Evolutionary conservation across 2,888 invertebrate species (phyloP), one percentile per base, ranked within the genome.

Genomic region (Notodonta dromedarius): DNA sequence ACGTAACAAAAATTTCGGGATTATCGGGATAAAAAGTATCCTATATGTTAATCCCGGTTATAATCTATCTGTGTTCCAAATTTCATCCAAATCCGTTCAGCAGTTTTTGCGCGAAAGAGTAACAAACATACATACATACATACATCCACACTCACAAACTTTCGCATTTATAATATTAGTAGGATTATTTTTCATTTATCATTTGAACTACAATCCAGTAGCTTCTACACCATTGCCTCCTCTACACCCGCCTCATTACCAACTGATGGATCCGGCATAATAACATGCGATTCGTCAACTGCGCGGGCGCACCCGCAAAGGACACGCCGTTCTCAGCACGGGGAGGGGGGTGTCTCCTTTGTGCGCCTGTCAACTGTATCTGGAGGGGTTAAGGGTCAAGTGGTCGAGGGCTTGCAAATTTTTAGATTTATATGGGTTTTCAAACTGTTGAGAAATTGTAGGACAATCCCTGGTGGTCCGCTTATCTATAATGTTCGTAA

Each of bases 281-380:
- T 89, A 90, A 88, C 85, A 83, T 74, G 83, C 86, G 77, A 89
- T 91, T 85, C 85, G 86, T 90, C 90, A 88, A 85, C 78, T 78
- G 84, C 83, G 80, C 76, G 58, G 62, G 69, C 66, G 66, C 67
- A 89, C 65, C 68, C 65, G 66, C 67, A 89, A 89, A 91, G 90
- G 90, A 90, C 89, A 89, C 84, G 70, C 78, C 87, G 88, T 88
- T 91, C 90, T 84, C 90, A 90, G 85, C 80, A 73, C 76, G 70
- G 69, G 65, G 63, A 57, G 64, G 56, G 72, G 61, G 80, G 73
- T 75, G 77, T 80, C 81, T 69, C 78, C 74, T 79, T 76, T 79
- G 79, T 78, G 80, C 77, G 70, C 76, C 74, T 81, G 84, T 80
- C 83, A 80, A 74, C 77, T 65, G 67, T 62, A 51, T 67, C 59